Evolutionary conservation across 2,113 vertebrate genomes (phyloP), one percentile per base, ranked within the genome.

Genomic region (Cottus gobio): DNA sequence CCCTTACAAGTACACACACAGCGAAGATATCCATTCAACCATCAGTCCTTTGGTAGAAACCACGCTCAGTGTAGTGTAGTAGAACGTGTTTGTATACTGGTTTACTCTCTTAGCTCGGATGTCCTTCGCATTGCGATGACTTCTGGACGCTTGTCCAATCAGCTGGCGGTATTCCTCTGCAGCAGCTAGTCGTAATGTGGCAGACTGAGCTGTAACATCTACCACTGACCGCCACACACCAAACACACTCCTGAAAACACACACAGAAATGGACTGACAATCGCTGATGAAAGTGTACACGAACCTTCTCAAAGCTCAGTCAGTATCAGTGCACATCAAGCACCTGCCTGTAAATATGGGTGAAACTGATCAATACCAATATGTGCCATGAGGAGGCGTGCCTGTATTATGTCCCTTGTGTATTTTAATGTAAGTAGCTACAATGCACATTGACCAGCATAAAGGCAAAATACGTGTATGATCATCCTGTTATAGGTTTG

Each of bases 171-270:
- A 96, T 75, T 89, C 95, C 42, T 97, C 96, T 0, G 96, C 91
- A 3, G 95, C 93, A 0, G 87, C 86, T 42, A 96, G 84, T 18
- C 95, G 93, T 50, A 92, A 83, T 65, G 95, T 87, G 6, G 96
- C 96, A 0, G 92, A 90, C 0, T 96, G 95, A 0, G 93, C 77
- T 0, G 96, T 96, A 3, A 95, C 95, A 69, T 97, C 96, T 0
- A 98, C 93, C 79, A 97, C 2, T 0, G 94, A 95, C 24, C 94
- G 95, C 97, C 97, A 98, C 74, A 96, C 94, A 13, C 92, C 78
- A 2, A 95, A 95, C 2, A 93, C 91, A 15, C 93, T 95, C 90
- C 96, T 97, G 92, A 0, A 74, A 77, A 57, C 52, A 83, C 9
- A 69, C 22, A 66, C 34, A 56, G 0, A 26, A 11, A 50, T 44